Percentiles rank a stretch among this genome's conserved stretches.
phyloP scores from a whole-genome alignment of 2,888 invertebrate species.

The Tortricodes alternella region DNA sequence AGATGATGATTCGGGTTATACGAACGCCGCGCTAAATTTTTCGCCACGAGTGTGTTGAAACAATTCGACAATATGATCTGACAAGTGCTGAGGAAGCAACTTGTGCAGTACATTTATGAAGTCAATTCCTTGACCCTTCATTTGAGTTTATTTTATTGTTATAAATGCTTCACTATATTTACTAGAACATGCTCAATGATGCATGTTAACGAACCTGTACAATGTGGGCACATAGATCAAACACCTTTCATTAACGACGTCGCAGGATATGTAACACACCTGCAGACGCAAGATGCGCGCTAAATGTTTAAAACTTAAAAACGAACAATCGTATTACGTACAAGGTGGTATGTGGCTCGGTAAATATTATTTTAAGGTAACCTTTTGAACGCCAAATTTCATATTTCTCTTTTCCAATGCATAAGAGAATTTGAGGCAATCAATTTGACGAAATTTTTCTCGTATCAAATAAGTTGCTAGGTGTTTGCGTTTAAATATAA shows the following conservation, averaged over 20 bases:
- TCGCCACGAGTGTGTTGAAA: too few species aligned
- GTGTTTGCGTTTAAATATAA: conserved; percentile 1
- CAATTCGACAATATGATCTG: too few species aligned
- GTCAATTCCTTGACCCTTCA: too few species aligned
- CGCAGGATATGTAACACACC: conserved; percentile 6
- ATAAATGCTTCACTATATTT: too few species aligned
- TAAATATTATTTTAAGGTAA: conserved; percentile 10
- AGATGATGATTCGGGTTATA: too few species aligned
- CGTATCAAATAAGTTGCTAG: background rate
- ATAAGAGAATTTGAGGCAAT: too few species aligned
- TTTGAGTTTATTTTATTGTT: too few species aligned
- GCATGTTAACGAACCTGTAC: background rate
- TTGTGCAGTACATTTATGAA: too few species aligned
- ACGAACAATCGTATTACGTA: conserved; percentile 19
- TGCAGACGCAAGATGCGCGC: background rate
- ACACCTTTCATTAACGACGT: background rate
- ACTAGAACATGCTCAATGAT: background rate
- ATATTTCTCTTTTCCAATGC: too few species aligned
- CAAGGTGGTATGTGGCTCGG: conserved; percentile 9
- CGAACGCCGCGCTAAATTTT: too few species aligned
- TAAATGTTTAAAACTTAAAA: conserved; percentile 7
- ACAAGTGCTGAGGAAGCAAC: too few species aligned
- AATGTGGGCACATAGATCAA: background rate
- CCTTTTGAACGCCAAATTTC: background rate
- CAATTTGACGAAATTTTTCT: background rate